Evolutionary conservation across 2,113 vertebrate genomes (phyloP).

Genomic region (Pterocles burchelli): DNA sequence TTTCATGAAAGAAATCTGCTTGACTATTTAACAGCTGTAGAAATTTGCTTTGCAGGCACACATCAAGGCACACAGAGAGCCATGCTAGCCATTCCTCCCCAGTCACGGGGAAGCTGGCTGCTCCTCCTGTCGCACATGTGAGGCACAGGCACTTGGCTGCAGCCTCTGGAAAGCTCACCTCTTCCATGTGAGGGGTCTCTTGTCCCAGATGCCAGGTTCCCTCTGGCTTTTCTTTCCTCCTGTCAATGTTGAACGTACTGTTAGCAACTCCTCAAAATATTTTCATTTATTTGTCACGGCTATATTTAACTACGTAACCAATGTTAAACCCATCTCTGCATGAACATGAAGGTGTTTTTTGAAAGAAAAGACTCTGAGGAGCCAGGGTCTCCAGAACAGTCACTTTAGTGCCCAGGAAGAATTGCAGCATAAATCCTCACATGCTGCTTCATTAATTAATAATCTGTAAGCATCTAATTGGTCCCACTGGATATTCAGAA

Average conservation of each 20-base stretch:
- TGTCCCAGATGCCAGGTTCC: background rate
- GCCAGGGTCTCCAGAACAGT: background rate
- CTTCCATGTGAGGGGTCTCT: background rate
- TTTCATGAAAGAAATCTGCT: slow-evolving; percentile 1
- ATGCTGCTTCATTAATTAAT: slow-evolving; percentile 42
- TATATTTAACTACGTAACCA: background rate
- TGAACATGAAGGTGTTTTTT: background rate
- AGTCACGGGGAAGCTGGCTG: background rate
- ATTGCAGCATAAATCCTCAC: slow-evolving; percentile 6
- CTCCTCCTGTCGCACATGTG: background rate
- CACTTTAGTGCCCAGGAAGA: background rate
- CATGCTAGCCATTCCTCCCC: background rate
- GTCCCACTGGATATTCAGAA: slow-evolving; percentile 26
- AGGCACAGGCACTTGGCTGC: background rate
- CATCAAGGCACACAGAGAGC: background rate
- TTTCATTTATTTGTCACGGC: background rate
- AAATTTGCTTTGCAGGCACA: background rate
- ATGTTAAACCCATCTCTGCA: background rate
- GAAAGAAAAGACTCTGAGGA: background rate
- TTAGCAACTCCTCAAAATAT: background rate
- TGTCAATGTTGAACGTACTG: background rate
- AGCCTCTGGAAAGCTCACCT: background rate
- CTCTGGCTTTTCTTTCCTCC: background rate
- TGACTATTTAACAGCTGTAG: background rate
- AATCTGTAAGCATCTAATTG: slow-evolving; percentile 39